Conservation (phyloP, 2,113 vertebrate genomes). For the Prionailurus viverrinus region DNA sequence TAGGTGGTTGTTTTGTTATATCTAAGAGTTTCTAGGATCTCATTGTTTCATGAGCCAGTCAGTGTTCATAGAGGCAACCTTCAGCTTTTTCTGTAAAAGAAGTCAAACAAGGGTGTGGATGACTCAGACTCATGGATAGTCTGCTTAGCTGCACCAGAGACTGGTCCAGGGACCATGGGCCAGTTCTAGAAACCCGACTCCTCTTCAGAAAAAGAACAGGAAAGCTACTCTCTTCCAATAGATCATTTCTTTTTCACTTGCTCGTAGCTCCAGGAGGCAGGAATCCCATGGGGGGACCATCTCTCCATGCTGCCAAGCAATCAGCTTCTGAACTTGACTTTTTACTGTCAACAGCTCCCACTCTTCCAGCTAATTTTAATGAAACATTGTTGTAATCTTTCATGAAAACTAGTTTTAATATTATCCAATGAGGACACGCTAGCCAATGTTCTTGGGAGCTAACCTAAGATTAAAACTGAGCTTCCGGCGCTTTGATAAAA, state of each 20-base stretch:
- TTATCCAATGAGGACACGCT: background rate
- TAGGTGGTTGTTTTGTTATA: background rate
- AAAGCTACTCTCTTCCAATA: accelerated
- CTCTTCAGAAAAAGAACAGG: background rate
- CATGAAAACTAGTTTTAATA: background rate
- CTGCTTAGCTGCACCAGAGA: background rate
- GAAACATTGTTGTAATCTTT: background rate
- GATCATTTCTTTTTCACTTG: background rate
- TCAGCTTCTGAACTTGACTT: background rate
- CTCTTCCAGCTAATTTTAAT: background rate
- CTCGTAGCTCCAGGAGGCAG: background rate
- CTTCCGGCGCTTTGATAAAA: no score
- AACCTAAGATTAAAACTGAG: background rate
- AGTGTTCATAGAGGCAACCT: background rate
- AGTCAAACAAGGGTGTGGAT: no score
- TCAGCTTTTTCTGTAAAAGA: background rate
- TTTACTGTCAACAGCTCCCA: background rate
- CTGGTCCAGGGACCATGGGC: accelerated
- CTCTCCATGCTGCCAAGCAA: background rate
- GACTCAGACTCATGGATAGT: accelerated
- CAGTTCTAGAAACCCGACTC: background rate
- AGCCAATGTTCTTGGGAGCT: background rate
- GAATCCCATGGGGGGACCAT: background rate
- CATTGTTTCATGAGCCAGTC: background rate
- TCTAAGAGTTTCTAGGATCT: background rate